Conservation (phyloP, 2,113 vertebrate genomes). For the Meleagris gallopavo region DNA sequence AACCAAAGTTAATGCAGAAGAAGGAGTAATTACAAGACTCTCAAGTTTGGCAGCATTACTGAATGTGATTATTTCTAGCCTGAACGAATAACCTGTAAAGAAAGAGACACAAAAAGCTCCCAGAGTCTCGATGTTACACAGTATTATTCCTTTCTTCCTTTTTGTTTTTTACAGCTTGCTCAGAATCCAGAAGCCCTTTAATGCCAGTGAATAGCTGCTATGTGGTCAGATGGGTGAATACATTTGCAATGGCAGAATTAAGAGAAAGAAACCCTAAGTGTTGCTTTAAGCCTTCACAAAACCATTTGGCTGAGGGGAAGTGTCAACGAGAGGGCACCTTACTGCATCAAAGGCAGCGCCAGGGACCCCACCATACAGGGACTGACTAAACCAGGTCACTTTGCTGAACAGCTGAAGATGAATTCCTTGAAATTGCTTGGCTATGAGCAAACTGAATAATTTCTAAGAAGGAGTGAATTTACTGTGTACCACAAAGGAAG, state of each 20-base stretch:
- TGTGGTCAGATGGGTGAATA: not conserved
- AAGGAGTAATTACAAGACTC: not conserved
- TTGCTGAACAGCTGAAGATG: not conserved
- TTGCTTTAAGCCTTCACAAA: constrained; percentile 22
- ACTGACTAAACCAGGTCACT: not conserved
- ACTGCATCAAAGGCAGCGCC: not conserved
- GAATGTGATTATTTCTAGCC: not conserved
- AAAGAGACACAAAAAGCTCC: not conserved
- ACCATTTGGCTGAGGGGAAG: not conserved
- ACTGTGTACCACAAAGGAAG: not conserved
- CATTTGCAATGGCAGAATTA: not conserved
- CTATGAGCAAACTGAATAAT: not conserved
- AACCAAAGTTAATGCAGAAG: not conserved
- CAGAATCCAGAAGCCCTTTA: not conserved
- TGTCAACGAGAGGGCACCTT: not conserved
- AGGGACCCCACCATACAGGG: not conserved
- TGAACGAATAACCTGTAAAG: not conserved
- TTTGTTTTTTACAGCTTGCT: not conserved
- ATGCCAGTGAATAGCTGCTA: not conserved
- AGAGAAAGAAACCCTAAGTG: not conserved
- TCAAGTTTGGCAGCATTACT: not conserved
- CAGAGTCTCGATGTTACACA: not conserved
- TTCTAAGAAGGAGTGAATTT: not conserved
- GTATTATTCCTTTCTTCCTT: not conserved
- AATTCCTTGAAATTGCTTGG: not conserved